Conservation (phyloP, 2,888 invertebrate species). For the Caenorhabditis sp. region DNA sequence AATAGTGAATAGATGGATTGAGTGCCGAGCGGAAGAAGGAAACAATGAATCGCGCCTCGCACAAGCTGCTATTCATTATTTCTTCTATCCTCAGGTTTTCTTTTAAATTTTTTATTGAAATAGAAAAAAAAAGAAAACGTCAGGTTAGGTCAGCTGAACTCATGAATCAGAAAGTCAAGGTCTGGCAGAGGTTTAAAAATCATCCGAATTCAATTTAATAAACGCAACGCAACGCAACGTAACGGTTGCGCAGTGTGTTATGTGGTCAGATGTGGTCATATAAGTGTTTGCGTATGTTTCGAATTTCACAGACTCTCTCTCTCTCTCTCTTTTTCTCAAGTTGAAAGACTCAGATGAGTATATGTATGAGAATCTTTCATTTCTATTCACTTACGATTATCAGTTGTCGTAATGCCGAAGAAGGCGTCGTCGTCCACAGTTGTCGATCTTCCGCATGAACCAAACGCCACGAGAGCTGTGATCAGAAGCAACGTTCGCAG, state of each 20-base stretch:
- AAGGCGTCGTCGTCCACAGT: conserved; percentile 48
- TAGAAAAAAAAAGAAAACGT: too few relatives aligned
- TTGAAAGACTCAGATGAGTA: too few relatives aligned
- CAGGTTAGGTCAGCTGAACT: too few relatives aligned
- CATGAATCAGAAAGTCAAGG: too few relatives aligned
- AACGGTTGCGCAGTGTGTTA: background rate
- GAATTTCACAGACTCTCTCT: conserved; percentile 15
- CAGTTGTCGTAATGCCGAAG: conserved; percentile 55
- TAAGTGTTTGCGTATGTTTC: conserved; percentile 14
- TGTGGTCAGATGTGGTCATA: background rate
- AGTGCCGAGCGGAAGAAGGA: background rate
- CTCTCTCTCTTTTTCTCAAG: too few relatives aligned
- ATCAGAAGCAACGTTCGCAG: conserved; percentile 16
- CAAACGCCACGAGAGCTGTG: conserved; percentile 1
- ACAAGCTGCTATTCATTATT: background rate
- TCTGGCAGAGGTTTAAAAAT: too few relatives aligned
- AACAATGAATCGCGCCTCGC: conserved; percentile 4
- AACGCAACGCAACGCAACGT: too few relatives aligned
- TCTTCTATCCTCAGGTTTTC: background rate
- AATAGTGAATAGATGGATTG: conserved; percentile 5
- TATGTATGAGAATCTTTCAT: too few relatives aligned
- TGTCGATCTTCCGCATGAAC: conserved; percentile 18
- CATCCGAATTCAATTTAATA: too few relatives aligned
- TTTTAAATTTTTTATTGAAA: background rate
- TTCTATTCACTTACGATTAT: conserved; percentile 37